Base-by-base conservation (phyloP, 2,113 vertebrate species). In the Oophaga pumilio region DNA sequence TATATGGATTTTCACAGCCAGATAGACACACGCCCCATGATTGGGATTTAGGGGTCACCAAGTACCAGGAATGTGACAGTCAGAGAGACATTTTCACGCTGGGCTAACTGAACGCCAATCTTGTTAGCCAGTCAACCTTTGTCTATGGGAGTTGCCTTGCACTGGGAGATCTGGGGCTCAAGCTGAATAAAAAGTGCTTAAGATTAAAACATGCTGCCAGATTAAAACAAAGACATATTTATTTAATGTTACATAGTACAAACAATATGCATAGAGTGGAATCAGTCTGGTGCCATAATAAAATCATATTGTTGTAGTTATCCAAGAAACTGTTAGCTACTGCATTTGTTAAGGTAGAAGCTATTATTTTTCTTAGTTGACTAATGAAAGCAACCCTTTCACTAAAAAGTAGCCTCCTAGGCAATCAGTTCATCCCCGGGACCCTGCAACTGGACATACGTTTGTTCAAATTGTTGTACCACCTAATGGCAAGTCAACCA, bases 1-100 rank as follows among this genome's bases (percentile, higher is more conserved):
- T 79, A 57, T 79, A 79, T 79, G 71, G 71, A 79, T 79, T 79
- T 79, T 79, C 53, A 56, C 76, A 57, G 76, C n/a, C n/a, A 60
- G 66, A 60, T 33, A 64, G 68, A 87, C 68, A 60, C 24, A 28
- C 24, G n/a, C 59, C 33, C 33, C 86, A 53, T 73, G 79, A 50
- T 33, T 53, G 57, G 68, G 68, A 82, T 64, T 74, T 87, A 62
- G 86, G 53, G 86, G 79, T 76, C 59, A 64, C 15, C 4, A 24
- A 57, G 49, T 73, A 28, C 66, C 60, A 64, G 60, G 80, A 82
- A 82, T 64, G 60, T 50, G 80, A 82, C 80, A 82, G 59, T 12
- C 60, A n/a, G 10, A 82, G 26, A 64, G 22, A 66, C 60, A 33
- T 66, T 82, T 66, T 66, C 80, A 82, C 8, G 15, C 80, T 82